Evolutionary conservation across 2,113 vertebrate genomes (phyloP).

Genomic region (Zosterops japonicus): DNA sequence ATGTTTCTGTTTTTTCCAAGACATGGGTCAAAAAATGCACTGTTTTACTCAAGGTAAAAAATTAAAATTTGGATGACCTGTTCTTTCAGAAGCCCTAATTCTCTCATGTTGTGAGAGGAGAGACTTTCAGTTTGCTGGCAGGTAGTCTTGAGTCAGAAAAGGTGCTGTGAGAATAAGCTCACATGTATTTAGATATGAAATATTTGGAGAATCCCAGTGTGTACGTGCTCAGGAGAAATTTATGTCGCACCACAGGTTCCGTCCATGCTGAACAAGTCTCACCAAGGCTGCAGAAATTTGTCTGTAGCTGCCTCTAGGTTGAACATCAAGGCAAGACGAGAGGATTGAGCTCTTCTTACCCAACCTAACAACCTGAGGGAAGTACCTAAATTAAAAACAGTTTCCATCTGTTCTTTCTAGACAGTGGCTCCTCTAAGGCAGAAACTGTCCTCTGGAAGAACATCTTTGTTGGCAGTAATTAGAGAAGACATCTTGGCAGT

Average conservation of each 20-base stretch:
- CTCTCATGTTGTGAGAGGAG: neutral
- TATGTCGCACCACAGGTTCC: neutral
- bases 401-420: neutral
- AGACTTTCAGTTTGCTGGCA: neutral
- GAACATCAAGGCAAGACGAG: neutral
- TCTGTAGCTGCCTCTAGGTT: neutral
- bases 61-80: neutral
- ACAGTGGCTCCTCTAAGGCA: neutral
- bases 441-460: neutral
- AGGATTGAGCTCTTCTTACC: neutral
- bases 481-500: neutral
- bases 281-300: neutral
- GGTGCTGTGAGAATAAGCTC: neutral
- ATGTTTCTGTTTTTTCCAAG: neutral
- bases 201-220: neutral
- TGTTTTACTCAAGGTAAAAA: neutral
- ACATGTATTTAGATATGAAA: neutral
- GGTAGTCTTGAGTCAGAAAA: neutral
- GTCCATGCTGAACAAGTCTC: neutral
- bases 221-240: neutral
- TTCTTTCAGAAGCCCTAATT: neutral
- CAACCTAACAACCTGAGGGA: neutral
- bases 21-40: rapidly evolving
- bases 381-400: neutral
- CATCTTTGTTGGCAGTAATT: neutral